phyloP scores from a whole-genome alignment of 2,888 invertebrate genomes.

The Galerucella calmariensis region DNA sequence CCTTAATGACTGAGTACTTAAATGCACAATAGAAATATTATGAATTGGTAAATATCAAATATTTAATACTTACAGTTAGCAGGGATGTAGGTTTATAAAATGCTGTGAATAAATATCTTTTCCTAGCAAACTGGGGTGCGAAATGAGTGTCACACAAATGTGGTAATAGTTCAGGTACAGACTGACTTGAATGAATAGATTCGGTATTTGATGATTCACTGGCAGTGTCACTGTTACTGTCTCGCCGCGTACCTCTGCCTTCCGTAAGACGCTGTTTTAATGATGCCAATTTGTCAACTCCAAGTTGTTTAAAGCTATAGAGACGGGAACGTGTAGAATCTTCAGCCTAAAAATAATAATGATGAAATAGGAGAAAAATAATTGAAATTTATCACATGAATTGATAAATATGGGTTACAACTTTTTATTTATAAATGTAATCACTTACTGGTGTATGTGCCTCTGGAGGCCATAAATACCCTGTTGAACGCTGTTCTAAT shows the following conservation, averaged over 20 bases:
- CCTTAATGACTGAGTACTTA: conserved; percentile 1
- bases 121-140: conserved; percentile 70
- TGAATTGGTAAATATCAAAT: not conserved
- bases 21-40: not conserved
- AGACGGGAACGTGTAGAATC: conserved; percentile 68
- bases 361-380: not conserved
- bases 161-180: conserved; percentile 62
- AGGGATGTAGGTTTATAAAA: conserved; percentile 69
- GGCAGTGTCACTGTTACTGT: conserved; percentile 61
- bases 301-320: conserved; percentile 74
- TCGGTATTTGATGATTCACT: conserved; percentile 59
- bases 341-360: conserved; percentile 48
- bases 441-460: conserved; percentile 52
- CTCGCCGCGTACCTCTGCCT: conserved; percentile 60
- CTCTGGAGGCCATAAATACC: conserved; percentile 76
- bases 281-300: conserved; percentile 75
- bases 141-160: conserved; percentile 68
- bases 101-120: conserved; percentile 70
- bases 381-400: not conserved
- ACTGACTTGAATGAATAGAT: conserved; percentile 48
- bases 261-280: conserved; percentile 73
- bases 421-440: not conserved
- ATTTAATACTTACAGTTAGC: conserved; percentile 65
- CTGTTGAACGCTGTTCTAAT: conserved; percentile 80
- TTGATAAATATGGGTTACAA: no score